Base-by-base conservation (phyloP, 2,797 vertebrate genomes). In the Vultur gryphus region DNA sequence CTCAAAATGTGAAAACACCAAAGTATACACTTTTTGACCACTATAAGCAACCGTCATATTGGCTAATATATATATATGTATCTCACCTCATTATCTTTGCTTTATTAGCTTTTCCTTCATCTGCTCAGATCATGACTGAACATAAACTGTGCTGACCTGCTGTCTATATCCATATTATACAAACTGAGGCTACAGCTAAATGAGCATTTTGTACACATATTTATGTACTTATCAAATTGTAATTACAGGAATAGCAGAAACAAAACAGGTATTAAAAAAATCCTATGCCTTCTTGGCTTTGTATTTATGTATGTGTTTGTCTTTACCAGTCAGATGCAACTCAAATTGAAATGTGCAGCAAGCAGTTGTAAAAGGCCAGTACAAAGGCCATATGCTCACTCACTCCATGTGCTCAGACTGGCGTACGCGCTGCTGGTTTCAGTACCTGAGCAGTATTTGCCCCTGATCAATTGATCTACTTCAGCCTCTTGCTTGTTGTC, bases 341-440 rank as follows among this genome's bases (percentile, higher is more conserved):
- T 71, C 61, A 84, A 21, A 59, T 1, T 37, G 64, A 65, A 83
- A 59, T 37, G n/a, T 33, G 23, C 19, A 80, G 67, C 13, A 49
- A 61, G 46, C 24, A 29, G 16, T 18, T 76, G 67, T 49, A 37
- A 66, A 79, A 67, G 23, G 48, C 19, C 76, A 78, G 24, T 11
- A 54, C 23, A 87, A 66, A 84, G n/a, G 49, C 44, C 7, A 4
- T 13, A 11, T 1, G 8, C 13, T 64, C 12, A 2, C 35, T 26
- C 37, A 11, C 17, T 37, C 46, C 41, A 6, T 13, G n/a, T 26
- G 23, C 66, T 86, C 29, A 70, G 41, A 29, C 33, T 28, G 44
- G 29, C 5, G 20, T 11, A 49, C 1, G 0, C 1, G 1, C 29
- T 67, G 31, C 19, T 1, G 3, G 13, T 29, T 69, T 64, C 37